These are phyloP conservation scores for Apodemia mormo DNA, from an alignment of 2,888 invertebrate genomes.

Conservation along the genomic window DNA sequence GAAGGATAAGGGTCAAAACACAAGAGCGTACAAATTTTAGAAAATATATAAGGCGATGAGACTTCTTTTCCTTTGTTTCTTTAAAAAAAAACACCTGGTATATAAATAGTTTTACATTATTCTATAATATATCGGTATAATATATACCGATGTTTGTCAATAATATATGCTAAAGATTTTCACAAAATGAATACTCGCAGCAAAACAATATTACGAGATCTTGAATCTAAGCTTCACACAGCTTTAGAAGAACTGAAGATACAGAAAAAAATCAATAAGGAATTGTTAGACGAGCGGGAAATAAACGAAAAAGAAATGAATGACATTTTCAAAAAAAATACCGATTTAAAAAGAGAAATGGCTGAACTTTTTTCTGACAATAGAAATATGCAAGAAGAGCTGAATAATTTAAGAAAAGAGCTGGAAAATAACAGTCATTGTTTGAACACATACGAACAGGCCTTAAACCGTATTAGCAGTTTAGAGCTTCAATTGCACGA, in stretches of 20 bases:
- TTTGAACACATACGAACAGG: background rate
- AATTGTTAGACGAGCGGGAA: background rate
- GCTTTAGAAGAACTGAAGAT: background rate
- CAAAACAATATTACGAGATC: background rate
- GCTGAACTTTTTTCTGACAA: background rate
- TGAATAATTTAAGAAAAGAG: background rate
- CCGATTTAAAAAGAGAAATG: background rate
- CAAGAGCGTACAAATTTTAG: no score
- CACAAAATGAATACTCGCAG: background rate
- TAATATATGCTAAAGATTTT: no score
- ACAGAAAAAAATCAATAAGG: background rate
- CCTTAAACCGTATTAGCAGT: background rate
- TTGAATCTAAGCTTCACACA: background rate
- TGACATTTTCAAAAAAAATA: background rate
- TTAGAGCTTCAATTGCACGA: background rate
- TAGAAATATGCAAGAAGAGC: background rate
- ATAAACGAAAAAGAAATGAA: background rate
- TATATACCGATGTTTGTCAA: no score
- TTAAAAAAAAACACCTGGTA: no score
- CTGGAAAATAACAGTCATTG: background rate
- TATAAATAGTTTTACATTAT: no score
- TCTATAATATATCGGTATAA: no score
- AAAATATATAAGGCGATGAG: no score
- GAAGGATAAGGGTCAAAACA: no score
- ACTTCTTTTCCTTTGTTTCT: no score